Evolutionary conservation across 53 echinoderm and acorn worm species (phyloP).

Genomic region (Holothuria leucospilota): DNA sequence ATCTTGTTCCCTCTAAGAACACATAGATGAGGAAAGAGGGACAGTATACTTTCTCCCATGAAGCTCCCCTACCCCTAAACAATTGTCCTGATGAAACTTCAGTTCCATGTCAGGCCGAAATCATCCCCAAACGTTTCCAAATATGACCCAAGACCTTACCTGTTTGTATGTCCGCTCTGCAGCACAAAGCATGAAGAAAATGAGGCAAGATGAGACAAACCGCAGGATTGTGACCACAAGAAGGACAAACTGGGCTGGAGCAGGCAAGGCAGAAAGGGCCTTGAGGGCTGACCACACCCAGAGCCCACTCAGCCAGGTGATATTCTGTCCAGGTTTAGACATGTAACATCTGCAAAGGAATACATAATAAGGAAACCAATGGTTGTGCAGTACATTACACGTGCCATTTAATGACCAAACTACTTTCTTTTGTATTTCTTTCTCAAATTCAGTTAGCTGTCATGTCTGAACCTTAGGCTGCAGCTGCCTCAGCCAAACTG

Average conservation of each 20-base stretch:
- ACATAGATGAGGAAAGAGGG: too few species aligned
- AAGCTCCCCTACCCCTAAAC: too few species aligned
- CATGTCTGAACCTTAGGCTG: too few species aligned
- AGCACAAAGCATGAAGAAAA: slow-evolving; percentile 90
- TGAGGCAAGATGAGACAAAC: slow-evolving; percentile 79
- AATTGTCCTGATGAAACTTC: too few species aligned
- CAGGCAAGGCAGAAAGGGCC: slow-evolving; percentile 17
- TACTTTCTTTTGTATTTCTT: background rate
- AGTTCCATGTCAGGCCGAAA: too few species aligned
- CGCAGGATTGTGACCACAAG: slow-evolving; percentile 64
- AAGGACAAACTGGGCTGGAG: slow-evolving; percentile 62
- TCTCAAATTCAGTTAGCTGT: background rate
- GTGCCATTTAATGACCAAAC: background rate
- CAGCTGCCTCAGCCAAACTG: too few species aligned
- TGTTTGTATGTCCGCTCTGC: slow-evolving; percentile 95
- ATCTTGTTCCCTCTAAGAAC: too few species aligned
- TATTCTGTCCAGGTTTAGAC: background rate
- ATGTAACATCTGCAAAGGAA: background rate
- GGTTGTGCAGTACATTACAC: background rate
- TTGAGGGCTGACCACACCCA: slow-evolving; percentile 28
- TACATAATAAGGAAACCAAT: background rate
- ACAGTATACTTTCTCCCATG: too few species aligned
- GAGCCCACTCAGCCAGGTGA: slow-evolving; percentile 17
- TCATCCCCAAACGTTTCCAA: too few species aligned
- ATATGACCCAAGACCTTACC: slow-evolving; percentile 42